Conservation (phyloP, 2,113 vertebrate genomes). For the Albula glossodonta region DNA sequence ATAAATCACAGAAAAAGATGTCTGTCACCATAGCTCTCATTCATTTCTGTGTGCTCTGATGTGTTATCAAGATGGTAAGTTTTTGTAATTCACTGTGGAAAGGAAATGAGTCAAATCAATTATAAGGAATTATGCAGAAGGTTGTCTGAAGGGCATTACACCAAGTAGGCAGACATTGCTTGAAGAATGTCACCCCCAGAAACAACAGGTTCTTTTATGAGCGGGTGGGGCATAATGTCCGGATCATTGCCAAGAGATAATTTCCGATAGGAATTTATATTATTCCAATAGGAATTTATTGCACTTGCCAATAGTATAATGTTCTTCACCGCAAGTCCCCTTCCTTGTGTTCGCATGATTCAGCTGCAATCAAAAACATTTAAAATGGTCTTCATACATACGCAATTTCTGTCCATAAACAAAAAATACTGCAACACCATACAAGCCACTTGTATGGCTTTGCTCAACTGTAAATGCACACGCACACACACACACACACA, state of each 20-base stretch:
- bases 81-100: too few relatives aligned
- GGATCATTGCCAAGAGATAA: not conserved
- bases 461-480: too few relatives aligned
- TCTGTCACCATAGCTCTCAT: too few relatives aligned
- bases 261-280: not conserved
- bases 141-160: not conserved
- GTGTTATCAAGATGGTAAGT: too few relatives aligned
- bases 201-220: conserved; percentile 2
- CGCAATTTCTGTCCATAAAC: not conserved
- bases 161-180: not conserved
- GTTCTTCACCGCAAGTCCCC: not conserved
- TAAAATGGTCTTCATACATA: not conserved
- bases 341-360: not conserved
- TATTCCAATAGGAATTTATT: conserved; percentile 4
- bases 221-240: not conserved
- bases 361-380: not conserved
- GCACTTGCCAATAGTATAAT: not conserved
- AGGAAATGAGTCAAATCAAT: not conserved
- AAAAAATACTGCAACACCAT: too few relatives aligned
- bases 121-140: not conserved
- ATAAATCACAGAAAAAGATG: too few relatives aligned
- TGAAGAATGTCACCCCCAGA: not conserved
- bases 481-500: not conserved
- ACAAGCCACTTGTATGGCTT: too few relatives aligned
- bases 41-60: too few relatives aligned